Evolutionary conservation across 2,888 invertebrate genomes (phyloP), one percentile per base, ranked within the genome.

Genomic region (Xestobium rufovillosum): DNA sequence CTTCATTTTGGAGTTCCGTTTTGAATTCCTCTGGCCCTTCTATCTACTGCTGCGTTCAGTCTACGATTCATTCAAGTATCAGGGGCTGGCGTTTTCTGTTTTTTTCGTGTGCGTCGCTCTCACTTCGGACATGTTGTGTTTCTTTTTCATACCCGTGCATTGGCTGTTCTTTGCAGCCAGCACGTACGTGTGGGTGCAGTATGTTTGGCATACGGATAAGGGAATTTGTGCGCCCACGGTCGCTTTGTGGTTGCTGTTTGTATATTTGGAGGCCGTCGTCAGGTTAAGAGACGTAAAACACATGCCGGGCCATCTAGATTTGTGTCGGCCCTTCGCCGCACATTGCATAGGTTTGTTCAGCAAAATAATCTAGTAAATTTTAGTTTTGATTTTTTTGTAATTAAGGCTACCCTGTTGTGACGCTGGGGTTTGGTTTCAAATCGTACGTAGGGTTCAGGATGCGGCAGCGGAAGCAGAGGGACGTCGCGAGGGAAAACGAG

Each of bases 11-110:
- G 96, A 96, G 72, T 95, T 97, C 73, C 86, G 97, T 59, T 94
- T 97, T 73, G 97, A 97, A 75, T 94, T 95, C 72, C 78, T 97
- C 63, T 97, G 95, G 94, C 96, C 97, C 36, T 91, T 96, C 71
- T 96, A 95, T 89, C 80, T 97, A 58, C 78, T 97, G 59, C 73
- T 95, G 53, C 80, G 94, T 69, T 91, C 91, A 65, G 86, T 95
- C 56, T 90, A 94, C 69, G 95, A 96, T 71, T 92, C 95, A 52
- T 95, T 90, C 70, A 92, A 91, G 73, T 96, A 92, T 72, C 95
- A 95, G 75, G 95, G 96, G 68, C 75, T 95, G 77, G 92, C 92
- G 65, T 96, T 96, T 72, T 92, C 95, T 59, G 83, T 95, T 61
- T 90, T 96, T 73, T 97, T 97, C 74, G 88, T 97, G 63, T 94